phyloP scores from a whole-genome alignment of 1,140 invertebrate genomes.

The Halesus radiatus region DNA sequence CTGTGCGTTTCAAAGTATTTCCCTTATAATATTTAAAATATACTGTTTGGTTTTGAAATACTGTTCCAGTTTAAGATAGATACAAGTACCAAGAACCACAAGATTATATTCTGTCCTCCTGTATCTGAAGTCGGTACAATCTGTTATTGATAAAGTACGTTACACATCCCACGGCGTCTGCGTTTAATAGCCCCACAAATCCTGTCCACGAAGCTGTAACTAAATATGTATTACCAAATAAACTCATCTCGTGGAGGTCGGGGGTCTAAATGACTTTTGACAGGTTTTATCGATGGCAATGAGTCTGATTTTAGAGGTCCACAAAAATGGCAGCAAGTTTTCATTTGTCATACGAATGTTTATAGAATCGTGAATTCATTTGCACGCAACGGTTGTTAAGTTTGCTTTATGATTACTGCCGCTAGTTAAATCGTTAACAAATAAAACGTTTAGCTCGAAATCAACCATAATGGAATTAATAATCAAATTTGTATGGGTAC shows the following conservation, averaged over 20 bases:
- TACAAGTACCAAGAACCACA: too few relatives aligned
- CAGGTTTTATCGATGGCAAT: constrained; percentile 45
- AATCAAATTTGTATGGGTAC: too few relatives aligned
- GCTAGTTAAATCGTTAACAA: too few relatives aligned
- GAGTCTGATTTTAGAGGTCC: constrained; percentile 39
- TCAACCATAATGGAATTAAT: too few relatives aligned
- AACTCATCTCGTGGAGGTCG: constrained; percentile 37
- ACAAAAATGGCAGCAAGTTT: constrained; percentile 25
- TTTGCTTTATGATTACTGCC: constrained; percentile 23
- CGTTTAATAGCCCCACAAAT: constrained; percentile 34
- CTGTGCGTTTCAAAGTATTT: too few relatives aligned
- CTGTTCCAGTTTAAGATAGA: too few relatives aligned
- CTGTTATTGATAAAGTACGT: constrained; percentile 15
- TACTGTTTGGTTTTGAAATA: too few relatives aligned
- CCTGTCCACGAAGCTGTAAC: constrained; percentile 6
- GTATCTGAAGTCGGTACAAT: neutral
- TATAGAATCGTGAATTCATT: constrained; percentile 4
- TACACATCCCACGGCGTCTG: neutral
- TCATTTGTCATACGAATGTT: constrained; percentile 23
- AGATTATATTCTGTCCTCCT: neutral
- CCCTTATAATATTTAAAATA: too few relatives aligned
- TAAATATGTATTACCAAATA: constrained; percentile 46
- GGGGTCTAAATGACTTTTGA: constrained; percentile 53
- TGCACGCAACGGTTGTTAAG: constrained; percentile 30
- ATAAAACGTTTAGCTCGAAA: too few relatives aligned